A percentile compares a stretch with the other conserved stretches of the same genome.
phyloP scores from a whole-genome alignment of 2,797 vertebrate genomes.

The Tapirus indicus region DNA sequence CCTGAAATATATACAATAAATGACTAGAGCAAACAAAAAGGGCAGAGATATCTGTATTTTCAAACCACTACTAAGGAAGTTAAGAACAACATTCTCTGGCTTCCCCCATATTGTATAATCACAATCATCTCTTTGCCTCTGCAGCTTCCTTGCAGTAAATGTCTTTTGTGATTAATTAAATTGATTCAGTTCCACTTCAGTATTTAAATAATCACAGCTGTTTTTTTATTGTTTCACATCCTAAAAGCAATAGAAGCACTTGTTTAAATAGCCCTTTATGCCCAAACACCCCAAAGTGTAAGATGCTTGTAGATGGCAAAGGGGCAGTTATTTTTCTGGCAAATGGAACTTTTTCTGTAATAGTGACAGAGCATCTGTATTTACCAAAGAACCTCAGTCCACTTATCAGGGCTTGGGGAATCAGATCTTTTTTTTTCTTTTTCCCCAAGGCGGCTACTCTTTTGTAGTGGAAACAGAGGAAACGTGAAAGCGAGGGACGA shows the following conservation, averaged over 20 bases:
- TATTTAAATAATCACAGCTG: slow-evolving; percentile 30
- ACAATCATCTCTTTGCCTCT: background rate
- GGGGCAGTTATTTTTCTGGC: background rate
- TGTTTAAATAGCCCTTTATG: background rate
- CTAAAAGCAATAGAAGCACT: background rate
- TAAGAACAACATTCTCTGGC: background rate
- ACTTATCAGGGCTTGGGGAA: background rate
- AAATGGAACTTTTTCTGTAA: background rate
- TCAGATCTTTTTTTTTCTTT: background rate
- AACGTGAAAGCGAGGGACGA: background rate
- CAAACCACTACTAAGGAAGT: background rate
- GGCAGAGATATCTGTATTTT: background rate
- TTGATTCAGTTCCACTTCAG: background rate
- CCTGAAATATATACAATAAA: background rate
- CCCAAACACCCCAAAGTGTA: background rate
- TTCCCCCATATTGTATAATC: background rate
- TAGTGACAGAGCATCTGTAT: background rate
- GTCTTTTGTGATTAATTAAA: slow-evolving; percentile 69
- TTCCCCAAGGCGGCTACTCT: background rate
- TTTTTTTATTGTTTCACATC: background rate
- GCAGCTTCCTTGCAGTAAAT: background rate
- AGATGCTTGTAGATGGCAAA: background rate
- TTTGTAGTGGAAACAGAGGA: background rate
- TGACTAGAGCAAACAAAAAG: background rate
- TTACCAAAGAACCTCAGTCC: background rate